Conservation (phyloP, 2,113 vertebrate genomes). For the Amphiprion ocellaris region DNA sequence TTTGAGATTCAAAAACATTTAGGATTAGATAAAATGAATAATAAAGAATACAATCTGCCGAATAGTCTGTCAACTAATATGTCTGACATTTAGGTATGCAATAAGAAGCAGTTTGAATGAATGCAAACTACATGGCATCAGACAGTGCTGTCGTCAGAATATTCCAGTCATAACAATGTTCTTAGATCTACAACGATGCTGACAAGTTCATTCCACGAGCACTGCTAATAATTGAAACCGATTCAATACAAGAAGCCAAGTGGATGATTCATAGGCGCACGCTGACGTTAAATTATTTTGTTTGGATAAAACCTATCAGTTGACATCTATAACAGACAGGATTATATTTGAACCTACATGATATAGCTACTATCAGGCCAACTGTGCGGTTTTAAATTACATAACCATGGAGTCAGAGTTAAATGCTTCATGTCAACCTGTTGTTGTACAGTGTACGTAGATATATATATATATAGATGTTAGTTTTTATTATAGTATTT, state of each 20-base stretch:
- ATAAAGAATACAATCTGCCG: too few relatives aligned
- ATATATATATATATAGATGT: too few relatives aligned
- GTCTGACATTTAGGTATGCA: background rate
- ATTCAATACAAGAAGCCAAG: background rate
- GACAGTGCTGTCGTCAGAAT: background rate
- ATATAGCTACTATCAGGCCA: background rate
- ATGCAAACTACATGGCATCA: background rate
- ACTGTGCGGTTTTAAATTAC: conserved; percentile 10
- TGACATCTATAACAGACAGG: background rate
- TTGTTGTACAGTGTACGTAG: too few relatives aligned
- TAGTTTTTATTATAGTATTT: too few relatives aligned
- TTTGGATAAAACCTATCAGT: too few relatives aligned
- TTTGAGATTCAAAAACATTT: too few relatives aligned
- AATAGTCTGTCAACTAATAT: background rate
- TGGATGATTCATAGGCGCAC: too few relatives aligned
- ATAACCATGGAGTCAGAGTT: background rate
- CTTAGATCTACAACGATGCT: background rate
- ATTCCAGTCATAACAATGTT: background rate
- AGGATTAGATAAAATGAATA: too few relatives aligned
- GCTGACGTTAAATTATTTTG: too few relatives aligned
- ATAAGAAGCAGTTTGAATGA: too few relatives aligned
- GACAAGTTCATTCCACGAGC: background rate
- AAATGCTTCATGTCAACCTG: conserved; percentile 16
- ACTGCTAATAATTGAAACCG: background rate
- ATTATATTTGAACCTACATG: background rate